Conservation (phyloP, 2,888 invertebrate genomes). For the Trypoxylon attenuatum region DNA sequence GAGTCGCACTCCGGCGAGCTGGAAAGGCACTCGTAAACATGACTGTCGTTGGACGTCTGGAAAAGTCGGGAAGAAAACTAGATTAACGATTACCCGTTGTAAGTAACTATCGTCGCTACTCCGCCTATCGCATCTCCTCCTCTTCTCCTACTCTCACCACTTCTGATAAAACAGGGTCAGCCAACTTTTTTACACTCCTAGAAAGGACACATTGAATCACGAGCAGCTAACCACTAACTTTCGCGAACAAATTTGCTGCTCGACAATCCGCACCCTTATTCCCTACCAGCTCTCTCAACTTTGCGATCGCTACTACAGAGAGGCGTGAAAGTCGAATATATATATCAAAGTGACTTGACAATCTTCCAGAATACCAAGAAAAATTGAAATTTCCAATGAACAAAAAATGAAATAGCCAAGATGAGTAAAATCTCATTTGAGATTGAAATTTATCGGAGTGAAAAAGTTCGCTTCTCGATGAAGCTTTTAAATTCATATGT, state of each 20-base stretch:
- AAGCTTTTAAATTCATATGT: no score
- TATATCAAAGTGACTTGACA: no score
- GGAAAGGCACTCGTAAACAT: slow-evolving; percentile 80
- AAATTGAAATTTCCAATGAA: neutral
- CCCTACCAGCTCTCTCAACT: neutral
- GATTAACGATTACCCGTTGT: slow-evolving; percentile 2
- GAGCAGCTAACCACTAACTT: neutral
- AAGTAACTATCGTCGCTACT: neutral
- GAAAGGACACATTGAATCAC: slow-evolving; percentile 1
- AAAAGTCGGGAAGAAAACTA: slow-evolving; percentile 44
- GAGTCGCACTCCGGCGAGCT: slow-evolving; percentile 83
- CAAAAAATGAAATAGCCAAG: neutral
- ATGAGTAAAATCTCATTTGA: neutral
- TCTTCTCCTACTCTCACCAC: neutral
- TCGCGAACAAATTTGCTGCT: neutral
- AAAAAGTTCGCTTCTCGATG: neutral
- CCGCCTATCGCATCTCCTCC: neutral
- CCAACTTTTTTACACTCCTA: neutral
- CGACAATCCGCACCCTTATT: neutral
- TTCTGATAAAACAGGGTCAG: neutral
- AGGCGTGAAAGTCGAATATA: no score
- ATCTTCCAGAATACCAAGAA: neutral
- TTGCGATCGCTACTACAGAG: neutral
- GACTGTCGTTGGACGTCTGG: slow-evolving; percentile 77
- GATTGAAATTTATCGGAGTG: neutral